Evolutionary conservation across 2,113 vertebrate species (phyloP).

Genomic region (Sceloporus tristichus): DNA sequence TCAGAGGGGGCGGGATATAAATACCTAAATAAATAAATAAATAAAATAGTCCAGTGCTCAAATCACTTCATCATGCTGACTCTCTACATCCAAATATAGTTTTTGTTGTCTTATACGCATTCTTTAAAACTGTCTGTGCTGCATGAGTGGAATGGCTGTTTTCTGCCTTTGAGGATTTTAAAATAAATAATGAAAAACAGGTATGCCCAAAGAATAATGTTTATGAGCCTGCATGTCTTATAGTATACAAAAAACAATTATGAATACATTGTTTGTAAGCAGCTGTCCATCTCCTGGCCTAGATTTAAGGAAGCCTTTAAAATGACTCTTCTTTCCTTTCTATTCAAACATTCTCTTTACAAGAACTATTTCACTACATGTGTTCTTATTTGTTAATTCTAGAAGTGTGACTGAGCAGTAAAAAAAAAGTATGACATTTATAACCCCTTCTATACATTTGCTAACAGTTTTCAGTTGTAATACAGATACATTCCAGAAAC

Average conservation of each 20-base stretch:
- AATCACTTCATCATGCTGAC: no score
- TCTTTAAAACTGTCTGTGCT: no score
- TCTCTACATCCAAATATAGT: no score
- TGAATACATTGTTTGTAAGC: not conserved
- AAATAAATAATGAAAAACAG: not conserved
- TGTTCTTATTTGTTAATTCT: not conserved
- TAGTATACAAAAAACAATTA: not conserved
- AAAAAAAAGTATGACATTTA: not conserved
- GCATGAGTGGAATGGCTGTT: no score
- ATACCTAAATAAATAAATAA: no score
- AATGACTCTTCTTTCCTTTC: not conserved
- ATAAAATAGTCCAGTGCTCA: no score
- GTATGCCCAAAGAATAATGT: not conserved
- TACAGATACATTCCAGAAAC: not conserved
- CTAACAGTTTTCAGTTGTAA: not conserved
- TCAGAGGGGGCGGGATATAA: no score
- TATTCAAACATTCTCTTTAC: not conserved
- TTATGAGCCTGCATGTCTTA: not conserved
- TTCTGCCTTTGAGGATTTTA: not conserved
- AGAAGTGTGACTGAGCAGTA: not conserved
- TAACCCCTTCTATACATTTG: not conserved
- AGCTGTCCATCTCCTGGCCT: not conserved
- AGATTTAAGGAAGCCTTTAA: not conserved
- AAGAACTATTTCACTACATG: not conserved
- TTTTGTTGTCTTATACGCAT: no score